A percentile compares a stretch with the other conserved stretches of the same genome.
phyloP scores from a whole-genome alignment of 2,797 vertebrate genomes.

The Lacerta agilis region DNA sequence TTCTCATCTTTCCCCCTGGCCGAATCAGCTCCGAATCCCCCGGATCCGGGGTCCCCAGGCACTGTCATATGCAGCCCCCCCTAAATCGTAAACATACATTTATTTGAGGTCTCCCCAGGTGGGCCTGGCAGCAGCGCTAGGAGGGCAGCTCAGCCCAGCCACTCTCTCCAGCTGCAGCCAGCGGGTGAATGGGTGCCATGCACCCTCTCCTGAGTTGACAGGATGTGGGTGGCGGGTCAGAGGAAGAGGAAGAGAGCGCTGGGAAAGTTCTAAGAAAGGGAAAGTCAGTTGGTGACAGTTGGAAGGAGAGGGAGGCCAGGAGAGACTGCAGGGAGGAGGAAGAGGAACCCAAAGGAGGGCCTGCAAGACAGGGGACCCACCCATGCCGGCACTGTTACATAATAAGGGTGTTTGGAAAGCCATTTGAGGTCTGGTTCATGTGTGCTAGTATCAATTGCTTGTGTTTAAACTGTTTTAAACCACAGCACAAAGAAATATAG shows the following conservation, averaged over 20 bases:
- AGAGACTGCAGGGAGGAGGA: too few species aligned
- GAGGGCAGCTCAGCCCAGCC: neutral
- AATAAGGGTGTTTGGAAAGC: neutral
- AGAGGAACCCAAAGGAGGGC: too few species aligned
- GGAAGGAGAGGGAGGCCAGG: neutral
- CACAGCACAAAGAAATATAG: neutral
- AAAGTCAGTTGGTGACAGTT: conserved; percentile 22
- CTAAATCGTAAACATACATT: neutral
- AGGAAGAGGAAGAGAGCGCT: neutral
- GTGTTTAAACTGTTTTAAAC: neutral
- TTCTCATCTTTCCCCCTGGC: neutral
- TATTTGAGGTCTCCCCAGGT: neutral
- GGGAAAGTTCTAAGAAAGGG: neutral
- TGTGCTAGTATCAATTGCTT: neutral
- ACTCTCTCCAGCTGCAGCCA: neutral
- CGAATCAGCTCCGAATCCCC: neutral
- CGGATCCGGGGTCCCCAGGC: neutral
- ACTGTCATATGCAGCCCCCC: neutral
- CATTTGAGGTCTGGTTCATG: too few species aligned
- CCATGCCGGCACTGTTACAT: too few species aligned
- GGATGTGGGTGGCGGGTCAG: neutral
- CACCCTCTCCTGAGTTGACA: neutral
- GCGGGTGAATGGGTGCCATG: neutral
- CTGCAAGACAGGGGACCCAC: too few species aligned
- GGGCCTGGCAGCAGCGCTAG: neutral